Base-by-base conservation (phyloP, 2,888 invertebrate genomes). In the Drosophila atripex region DNA sequence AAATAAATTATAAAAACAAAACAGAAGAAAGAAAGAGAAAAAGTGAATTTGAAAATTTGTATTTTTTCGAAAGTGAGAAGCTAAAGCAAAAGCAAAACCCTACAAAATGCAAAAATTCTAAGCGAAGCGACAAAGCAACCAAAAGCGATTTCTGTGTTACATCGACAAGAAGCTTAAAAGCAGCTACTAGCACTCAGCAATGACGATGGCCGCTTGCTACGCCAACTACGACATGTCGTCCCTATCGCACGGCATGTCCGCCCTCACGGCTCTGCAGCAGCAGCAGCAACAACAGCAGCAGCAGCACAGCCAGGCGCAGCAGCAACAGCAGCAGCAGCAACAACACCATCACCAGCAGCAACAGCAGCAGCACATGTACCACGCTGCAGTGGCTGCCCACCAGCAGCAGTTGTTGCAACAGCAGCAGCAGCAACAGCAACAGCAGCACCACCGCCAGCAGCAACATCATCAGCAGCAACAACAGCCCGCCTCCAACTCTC, bases 181-280 rank as follows among this genome's bases (percentile, higher is more conserved):
- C 38, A 52, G 35, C 50, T 28, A 46, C 18, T 47, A 55, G 21
- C 60, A 71, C 32, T 45, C 55, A 59, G 45, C 68, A 63, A 91
- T 91, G 91, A 91, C 91, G 76, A 92, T 92, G 92, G 91, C 92
- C 63, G 91, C 91, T 57, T 92, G 91, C 65, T 92, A 91, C 84
- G 89, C 91, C 63, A 92, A 89, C 76, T 92, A 92, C 76, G 90
- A 92, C 83, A 88, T 91, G 89, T 88, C 90, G 63, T 84, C 91
- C 47, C 75, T 91, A 70, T 86, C 91, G 74, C 91, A 91, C 74
- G 86, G 87, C 76, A 86, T 91, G 89, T 82, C 89, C 35, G 78
- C 84, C 63, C 41, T 76, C 32, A 76, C 71, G 70, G 71, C 78
- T 50, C 68, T 77, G 63, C 78, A 84, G 51, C 86, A 86, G 41